Base-by-base conservation (phyloP, 2,888 invertebrate genomes). In the Nymphalis urticae region DNA sequence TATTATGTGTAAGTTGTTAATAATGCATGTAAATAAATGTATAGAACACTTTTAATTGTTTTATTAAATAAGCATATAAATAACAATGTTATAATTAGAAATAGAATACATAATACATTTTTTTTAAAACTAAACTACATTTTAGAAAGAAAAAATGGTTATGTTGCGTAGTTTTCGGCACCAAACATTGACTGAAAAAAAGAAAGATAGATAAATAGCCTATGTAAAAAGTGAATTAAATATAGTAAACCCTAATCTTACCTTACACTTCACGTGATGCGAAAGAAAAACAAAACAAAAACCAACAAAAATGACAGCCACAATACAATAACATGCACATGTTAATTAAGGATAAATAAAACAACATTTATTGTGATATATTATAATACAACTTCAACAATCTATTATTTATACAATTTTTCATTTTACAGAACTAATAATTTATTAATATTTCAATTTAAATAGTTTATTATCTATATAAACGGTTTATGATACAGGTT, bases 111-210 rank as follows among this genome's bases (percentile, higher is more conserved):
- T 75, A 51, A 73, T 75, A 75, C 56, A 75, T 69, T 24, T 17
- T 56, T 51, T 21, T 19, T 51, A 21, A 66, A 48, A 36, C 48
- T 56, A 69, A 65, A 73, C 62, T 71, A 56, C 51, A 54, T 63
- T 62, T 58, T 73, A 78, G 72, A 74, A 68, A 75, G 75, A 75
- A 75, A 75, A 75, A 73, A 16, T 32, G 36, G 10, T 82, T 84
- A 87, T 62, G 76, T 85, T 72, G 75, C 70, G 89, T 85, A 92
- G 87, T 92, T 92, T 64, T 92, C 92, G 71, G 90, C 80, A 76
- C 91, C 91, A 80, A 90, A 90, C 86, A 87, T 88, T 69, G 89
- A 87, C 92, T 92, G 92, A 80, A 91, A 89, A 82, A 79, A 81
- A 83, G 85, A 83, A 81, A 75, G 75, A 70, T 73, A 72, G 51